Conservation (phyloP, 2,888 invertebrate genomes). For the Limnephilus marmoratus region DNA sequence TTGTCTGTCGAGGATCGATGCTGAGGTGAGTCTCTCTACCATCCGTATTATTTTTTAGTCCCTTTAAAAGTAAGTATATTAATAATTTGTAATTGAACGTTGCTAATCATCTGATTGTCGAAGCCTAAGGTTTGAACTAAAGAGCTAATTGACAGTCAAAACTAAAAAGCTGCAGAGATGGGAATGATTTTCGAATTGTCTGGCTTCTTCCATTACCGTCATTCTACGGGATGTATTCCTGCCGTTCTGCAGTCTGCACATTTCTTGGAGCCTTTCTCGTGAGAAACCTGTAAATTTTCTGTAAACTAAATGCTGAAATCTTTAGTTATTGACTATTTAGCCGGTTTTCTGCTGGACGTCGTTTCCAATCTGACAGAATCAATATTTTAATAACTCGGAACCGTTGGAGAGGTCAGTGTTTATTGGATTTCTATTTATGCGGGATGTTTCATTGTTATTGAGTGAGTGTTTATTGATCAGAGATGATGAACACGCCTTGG, state of each 20-base stretch:
- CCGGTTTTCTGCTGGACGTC: neutral
- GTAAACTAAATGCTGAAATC: neutral
- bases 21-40: slow-evolving; percentile 75
- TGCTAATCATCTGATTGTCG: too few relatives aligned
- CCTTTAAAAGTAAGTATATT: neutral
- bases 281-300: neutral
- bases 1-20: slow-evolving; percentile 82
- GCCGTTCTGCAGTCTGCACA: neutral
- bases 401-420: neutral
- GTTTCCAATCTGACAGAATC: neutral
- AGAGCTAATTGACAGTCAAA: neutral
- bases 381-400: neutral
- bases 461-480: slow-evolving; percentile 19
- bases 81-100: too few relatives aligned
- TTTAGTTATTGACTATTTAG: neutral
- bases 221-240: neutral
- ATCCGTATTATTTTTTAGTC: neutral
- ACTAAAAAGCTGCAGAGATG: neutral
- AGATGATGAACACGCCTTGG: neutral
- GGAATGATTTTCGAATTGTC: neutral
- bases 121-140: neutral
- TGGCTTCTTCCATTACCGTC: neutral
- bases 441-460: neutral
- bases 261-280: neutral
- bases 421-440: neutral